Base-by-base conservation (phyloP, 2,113 vertebrate species). In the Phrynosoma blainvillii region DNA sequence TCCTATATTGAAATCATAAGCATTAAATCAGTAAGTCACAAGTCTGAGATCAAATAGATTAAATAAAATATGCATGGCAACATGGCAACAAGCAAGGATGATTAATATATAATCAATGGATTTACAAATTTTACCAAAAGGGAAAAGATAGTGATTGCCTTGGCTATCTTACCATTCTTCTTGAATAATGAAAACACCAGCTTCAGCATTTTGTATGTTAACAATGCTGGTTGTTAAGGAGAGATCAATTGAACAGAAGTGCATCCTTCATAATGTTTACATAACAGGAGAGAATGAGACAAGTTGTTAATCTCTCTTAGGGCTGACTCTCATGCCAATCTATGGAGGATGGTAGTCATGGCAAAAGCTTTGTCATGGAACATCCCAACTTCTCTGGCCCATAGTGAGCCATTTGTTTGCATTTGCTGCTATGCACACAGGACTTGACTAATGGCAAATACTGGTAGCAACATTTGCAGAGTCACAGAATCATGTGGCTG, bases 61-160 rank as follows among this genome's bases (percentile, higher is more conserved):
- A 75, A 68, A 71, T 78, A 70, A 88, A 78, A 88, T 62, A n/a
- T 68, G 78, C 6, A 21, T 88, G 47, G 47, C 47, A 47, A 47
- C 47, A 47, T 47, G 47, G 47, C 47, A 47, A 47, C 47, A 47
- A 47, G 7, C 77, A 40, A 68, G 87, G 36, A 70, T 88, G 74
- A 83, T 70, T 70, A 84, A 68, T 88, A 84, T 59, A 52, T 70
- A 83, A 84, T 59, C 25, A 54, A 25, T 36, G 25, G 47, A 62
- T 82, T 32, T 47, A 25, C 32, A 81, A 20, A 74, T 87, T 87
- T 71, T 81, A n/a, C 40, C 16, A 75, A 40, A 79, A 87, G 86
- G 42, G 68, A 14, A 62, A 65, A 82, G 30, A 25, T 62, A 14
- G 54, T 5, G 18, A 40, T 40, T 42, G 71, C 52, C 54, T 81